Base-by-base conservation (phyloP, 2,888 invertebrate genomes). In the Dorcus parallelipipedus region DNA sequence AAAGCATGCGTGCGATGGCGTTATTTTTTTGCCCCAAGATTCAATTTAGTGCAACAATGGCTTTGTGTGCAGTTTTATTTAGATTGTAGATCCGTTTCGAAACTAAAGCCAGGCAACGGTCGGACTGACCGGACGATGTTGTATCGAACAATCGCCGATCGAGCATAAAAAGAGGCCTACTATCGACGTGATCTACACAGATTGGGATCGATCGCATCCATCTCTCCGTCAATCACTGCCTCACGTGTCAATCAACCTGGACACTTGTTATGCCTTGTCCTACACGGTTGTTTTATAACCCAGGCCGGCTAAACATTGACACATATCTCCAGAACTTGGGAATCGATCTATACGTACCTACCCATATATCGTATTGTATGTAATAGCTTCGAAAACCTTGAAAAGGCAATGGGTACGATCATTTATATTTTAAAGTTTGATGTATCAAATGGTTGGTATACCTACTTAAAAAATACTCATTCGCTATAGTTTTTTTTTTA, bases 131-230 rank as follows among this genome's bases (percentile, higher is more conserved):
- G 45, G 45, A 45, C 45, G 17, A 45, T 10, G 45, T 43, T 43
- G 43, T 45, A 45, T 45, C 45, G 45, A 45, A 45, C 45, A 45
- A 45, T 45, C 45, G 45, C 20, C 45, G 45, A 41, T 41, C 10
- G 49, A 38, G 49, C 49, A 49, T 38, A 49, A 45, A 45, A 49
- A 49, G 38, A 33, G 49, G 49, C 26, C 49, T 26, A 14, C 38
- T 49, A 49, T 49, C 49, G 52, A 49, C 58, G 60, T 77, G 77
- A 78, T 78, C 78, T 78, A 78, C 77, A 77, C 76, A 76, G 78
- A 78, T 78, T 76, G 75, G 72, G 73, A 77, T 78, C 78, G 73
- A 78, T 77, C 76, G 76, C 75, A 76, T 76, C 76, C 74, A 77
- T 77, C 77, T 76, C 71, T 67, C 72, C 71, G 78, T 78, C 78